These are phyloP conservation scores for Harpagifer antarcticus DNA, from an alignment of 2,797 vertebrate species.

Conservation along the genomic window DNA sequence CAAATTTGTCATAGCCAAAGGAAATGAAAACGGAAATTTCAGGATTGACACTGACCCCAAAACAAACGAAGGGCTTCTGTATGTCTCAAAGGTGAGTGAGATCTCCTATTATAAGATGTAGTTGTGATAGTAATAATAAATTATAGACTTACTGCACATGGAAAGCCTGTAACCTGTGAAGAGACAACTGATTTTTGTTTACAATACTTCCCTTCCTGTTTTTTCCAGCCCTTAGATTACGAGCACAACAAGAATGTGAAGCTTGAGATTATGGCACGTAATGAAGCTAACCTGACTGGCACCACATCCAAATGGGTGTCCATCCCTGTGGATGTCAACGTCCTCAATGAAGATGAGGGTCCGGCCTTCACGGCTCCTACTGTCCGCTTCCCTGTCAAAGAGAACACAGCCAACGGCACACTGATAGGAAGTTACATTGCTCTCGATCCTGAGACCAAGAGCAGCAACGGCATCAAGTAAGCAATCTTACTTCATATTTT, in stretches of 20 bases:
- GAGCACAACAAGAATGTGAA: slow-evolving; percentile 77
- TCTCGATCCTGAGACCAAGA: slow-evolving; percentile 88
- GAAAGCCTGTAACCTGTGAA: background rate
- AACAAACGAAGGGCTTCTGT: slow-evolving; percentile 90
- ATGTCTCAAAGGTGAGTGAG: slow-evolving; percentile 85
- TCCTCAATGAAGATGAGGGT: slow-evolving; percentile 88
- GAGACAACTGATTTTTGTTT: background rate
- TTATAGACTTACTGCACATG: background rate
- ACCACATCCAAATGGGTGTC: slow-evolving; percentile 70
- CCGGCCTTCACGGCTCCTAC: slow-evolving; percentile 85
- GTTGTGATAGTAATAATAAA: background rate
- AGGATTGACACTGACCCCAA: slow-evolving; percentile 87
- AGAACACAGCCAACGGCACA: slow-evolving; percentile 81
- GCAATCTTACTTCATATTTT: background rate
- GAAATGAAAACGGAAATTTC: slow-evolving; percentile 90
- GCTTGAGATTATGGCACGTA: slow-evolving; percentile 85
- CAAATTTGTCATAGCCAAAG: slow-evolving; percentile 86
- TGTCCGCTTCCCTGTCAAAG: slow-evolving; percentile 78
- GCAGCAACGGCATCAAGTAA: slow-evolving; percentile 87
- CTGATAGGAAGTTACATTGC: slow-evolving; percentile 85
- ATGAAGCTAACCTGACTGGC: slow-evolving; percentile 83
- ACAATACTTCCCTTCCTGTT: background rate
- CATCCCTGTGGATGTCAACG: slow-evolving; percentile 78
- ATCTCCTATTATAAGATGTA: background rate
- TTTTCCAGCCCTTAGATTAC: slow-evolving; percentile 86